These are phyloP conservation scores for Sebastes jordani DNA, from an alignment of 2,797 vertebrate genomes.

Conservation along the genomic window DNA sequence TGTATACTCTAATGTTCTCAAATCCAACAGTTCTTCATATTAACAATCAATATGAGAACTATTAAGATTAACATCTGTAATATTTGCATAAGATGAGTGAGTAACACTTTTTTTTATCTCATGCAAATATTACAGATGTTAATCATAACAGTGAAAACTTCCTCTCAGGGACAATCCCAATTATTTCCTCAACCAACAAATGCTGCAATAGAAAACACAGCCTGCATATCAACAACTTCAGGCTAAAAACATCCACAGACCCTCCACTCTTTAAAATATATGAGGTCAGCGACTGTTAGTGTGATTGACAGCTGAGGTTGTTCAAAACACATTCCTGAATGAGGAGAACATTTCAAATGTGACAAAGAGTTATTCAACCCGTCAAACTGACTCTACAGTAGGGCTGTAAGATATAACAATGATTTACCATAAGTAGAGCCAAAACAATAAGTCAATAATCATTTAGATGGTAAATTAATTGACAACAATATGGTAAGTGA, in stretches of 20 bases:
- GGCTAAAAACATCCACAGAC: neutral
- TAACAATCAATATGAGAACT: neutral
- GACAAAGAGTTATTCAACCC: neutral
- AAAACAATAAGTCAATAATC: neutral
- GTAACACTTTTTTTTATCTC: no score
- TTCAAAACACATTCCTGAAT: constrained; percentile 4
- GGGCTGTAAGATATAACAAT: neutral
- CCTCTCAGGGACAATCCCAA: no score
- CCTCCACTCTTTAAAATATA: neutral
- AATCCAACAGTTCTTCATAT: neutral
- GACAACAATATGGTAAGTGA: neutral
- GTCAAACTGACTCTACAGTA: neutral
- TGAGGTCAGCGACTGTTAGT: neutral
- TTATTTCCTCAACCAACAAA: no score
- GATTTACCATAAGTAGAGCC: neutral
- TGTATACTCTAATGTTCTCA: neutral
- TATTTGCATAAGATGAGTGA: neutral
- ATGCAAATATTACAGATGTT: no score
- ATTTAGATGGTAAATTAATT: neutral
- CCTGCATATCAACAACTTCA: neutral
- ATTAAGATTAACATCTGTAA: neutral
- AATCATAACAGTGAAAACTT: no score
- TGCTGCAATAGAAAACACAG: no score
- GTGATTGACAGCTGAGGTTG: neutral
- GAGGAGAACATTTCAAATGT: neutral